Base-by-base conservation (phyloP, 2,797 vertebrate genomes). In the Cichlasoma orientale region DNA sequence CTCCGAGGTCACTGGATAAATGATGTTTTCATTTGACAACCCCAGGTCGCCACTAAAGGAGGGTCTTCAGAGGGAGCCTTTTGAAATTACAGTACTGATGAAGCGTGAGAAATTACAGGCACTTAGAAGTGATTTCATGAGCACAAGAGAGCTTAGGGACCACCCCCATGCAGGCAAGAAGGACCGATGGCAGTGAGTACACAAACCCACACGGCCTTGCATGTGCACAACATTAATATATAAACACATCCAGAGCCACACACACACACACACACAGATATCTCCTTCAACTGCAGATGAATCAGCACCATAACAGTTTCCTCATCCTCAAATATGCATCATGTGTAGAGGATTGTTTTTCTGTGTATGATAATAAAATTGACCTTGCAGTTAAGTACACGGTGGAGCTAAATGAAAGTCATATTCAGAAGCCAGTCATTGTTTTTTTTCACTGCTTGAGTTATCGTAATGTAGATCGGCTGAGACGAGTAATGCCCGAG, bases 51-150 rank as follows among this genome's bases (percentile, higher is more conserved):
- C 71, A 19, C 86, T 88, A 57, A 91, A 87, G 88, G 88, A 90
- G 77, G 85, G 89, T 90, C 93, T 92, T 92, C 80, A 82, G 90
- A 93, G 79, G 74, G 56, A 91, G 85, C 72, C 89, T 90, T 90
- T 90, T 86, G 85, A 94, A 95, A 95, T 94, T 91, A 92, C 92
- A 88, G 90, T 89, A 82, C 91, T 88, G 94, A 95, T 94, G 92
- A 94, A 94, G 92, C 91, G 79, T 95, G 94, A 94, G 93, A 94
- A 95, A 95, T 93, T 89, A 93, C 91, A 88, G 86, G 80, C 95
- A 93, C 92, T 94, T 93, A 94, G 87, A 87, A 90, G 89, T 71
- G 88, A 93, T 90, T 92, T 93, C 78, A 91, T 72, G 82, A 90
- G 84, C 79, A 80, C 82, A 71, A 84, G 84, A 90, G 84, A 88